A percentile compares a stretch with the other conserved stretches of the same genome.
Conservation (phyloP, 2,888 invertebrate genomes). For the Macrophya alboannulata region DNA sequence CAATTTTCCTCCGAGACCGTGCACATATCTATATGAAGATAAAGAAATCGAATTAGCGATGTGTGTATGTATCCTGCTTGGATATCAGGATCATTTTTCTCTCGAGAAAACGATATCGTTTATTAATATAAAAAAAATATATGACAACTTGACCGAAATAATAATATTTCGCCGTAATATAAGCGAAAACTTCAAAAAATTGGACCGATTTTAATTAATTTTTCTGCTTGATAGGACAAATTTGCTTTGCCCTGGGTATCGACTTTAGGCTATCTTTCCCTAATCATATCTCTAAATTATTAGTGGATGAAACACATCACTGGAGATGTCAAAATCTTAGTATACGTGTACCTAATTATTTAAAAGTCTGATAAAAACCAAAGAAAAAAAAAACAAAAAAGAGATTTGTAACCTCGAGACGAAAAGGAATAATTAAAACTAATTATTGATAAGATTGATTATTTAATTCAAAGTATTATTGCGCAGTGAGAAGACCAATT, state of each 20-base stretch:
- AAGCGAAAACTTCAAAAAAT: no score
- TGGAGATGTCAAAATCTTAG: not conserved
- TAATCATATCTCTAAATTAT: not conserved
- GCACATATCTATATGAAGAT: not conserved
- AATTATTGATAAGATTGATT: conserved; percentile 14
- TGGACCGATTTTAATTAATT: no score
- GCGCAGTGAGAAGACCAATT: not conserved
- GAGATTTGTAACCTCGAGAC: not conserved
- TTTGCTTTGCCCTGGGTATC: not conserved
- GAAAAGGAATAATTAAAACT: conserved; percentile 27
- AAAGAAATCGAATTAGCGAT: no score
- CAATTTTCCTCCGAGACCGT: not conserved
- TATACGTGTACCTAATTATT: not conserved
- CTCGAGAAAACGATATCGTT: no score
- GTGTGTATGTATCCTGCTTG: not conserved
- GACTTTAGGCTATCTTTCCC: not conserved
- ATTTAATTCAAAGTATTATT: conserved; percentile 9
- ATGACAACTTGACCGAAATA: not conserved
- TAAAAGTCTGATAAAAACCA: no score
- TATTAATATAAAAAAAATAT: not conserved
- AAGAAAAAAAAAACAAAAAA: not conserved
- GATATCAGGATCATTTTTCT: not conserved
- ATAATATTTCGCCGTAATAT: no score
- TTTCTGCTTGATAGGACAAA: not conserved
- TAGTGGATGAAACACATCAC: not conserved